Conservation (phyloP, 2,888 invertebrate species). For the Carterocephalus palaemon region DNA sequence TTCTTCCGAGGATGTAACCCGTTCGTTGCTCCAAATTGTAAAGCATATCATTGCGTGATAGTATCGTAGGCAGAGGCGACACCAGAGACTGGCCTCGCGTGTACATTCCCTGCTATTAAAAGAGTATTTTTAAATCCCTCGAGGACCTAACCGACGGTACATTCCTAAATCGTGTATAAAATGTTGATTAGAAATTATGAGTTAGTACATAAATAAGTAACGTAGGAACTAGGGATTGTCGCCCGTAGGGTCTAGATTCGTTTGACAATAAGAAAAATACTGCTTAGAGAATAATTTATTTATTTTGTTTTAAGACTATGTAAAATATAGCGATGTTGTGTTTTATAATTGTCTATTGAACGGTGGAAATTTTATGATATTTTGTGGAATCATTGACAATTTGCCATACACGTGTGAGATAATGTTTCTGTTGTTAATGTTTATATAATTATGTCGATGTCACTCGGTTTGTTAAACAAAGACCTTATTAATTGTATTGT, state of each 20-base stretch:
- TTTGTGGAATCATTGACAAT: conserved; percentile 63
- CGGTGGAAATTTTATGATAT: conserved; percentile 53
- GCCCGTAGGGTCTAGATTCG: conserved; percentile 56
- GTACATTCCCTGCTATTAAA: conserved; percentile 16
- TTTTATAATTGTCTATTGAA: conserved; percentile 72
- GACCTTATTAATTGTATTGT: conserved; percentile 56
- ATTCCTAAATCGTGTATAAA: conserved; percentile 46
- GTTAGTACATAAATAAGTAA: conserved; percentile 59
- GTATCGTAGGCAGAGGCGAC: conserved; percentile 25
- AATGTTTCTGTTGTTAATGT: conserved; percentile 67
- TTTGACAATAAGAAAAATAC: conserved; percentile 75
- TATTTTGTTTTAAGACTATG: conserved; percentile 76
- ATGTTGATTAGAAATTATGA: conserved; percentile 45
- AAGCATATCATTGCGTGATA: conserved; percentile 57
- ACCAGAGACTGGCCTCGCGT: conserved; percentile 6
- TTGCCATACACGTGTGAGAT: conserved; percentile 76
- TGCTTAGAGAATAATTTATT: conserved; percentile 71
- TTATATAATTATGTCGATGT: conserved; percentile 47
- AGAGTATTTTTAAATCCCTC: conserved; percentile 19
- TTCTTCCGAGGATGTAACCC: neutral
- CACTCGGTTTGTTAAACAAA: conserved; percentile 44
- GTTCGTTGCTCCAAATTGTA: conserved; percentile 36
- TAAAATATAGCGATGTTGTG: conserved; percentile 74
- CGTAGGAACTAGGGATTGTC: conserved; percentile 51
- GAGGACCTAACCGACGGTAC: conserved; percentile 28